Base-by-base conservation (phyloP, 2,888 invertebrate species). In the Eudasyphora cyanicolor region DNA sequence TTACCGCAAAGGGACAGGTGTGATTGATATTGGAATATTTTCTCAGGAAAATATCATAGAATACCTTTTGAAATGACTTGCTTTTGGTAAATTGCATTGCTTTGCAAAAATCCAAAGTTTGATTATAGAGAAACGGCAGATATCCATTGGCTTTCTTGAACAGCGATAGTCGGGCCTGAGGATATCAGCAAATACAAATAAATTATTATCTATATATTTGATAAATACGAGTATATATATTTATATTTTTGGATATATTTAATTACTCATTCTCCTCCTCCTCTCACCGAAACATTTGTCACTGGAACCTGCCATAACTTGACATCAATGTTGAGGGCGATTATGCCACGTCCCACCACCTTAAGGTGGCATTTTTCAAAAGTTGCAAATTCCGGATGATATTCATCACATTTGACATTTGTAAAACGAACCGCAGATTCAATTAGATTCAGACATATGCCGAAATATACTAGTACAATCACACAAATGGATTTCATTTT, bases 121-220 rank as follows among this genome's bases (percentile, higher is more conserved):
- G 6, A 60, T 70, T 70, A 19, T 57, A 77, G 29, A 70, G 32
- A 70, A 70, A 78, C 10, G 71, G 71, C 8, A 21, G 70, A 62
- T 17, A 78, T 12, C 24, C 60, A n/a, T 62, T 62, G 27, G 10
- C 29, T 14, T 62, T 71, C 19, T 77, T 77, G 12, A 17, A 19
- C 2, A 49, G 49, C 49, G 49, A 49, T 17, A 49, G 8, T 17
- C 19, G n/a, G 2, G 19, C 2, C 49, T 45, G 14, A 12, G n/a
- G n/a, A n/a, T n/a, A n/a, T n/a, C n/a, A n/a, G n/a, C n/a, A n/a
- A n/a, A n/a, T n/a, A n/a, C n/a, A n/a, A n/a, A n/a, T n/a, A n/a
- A n/a, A n/a, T n/a, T n/a, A n/a, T n/a, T n/a, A n/a, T n/a, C n/a
- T n/a, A n/a, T n/a, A n/a, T n/a, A n/a, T n/a, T n/a, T n/a, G n/a